Conservation (phyloP, 2,797 vertebrate genomes). For the Galaxias olidus region DNA sequence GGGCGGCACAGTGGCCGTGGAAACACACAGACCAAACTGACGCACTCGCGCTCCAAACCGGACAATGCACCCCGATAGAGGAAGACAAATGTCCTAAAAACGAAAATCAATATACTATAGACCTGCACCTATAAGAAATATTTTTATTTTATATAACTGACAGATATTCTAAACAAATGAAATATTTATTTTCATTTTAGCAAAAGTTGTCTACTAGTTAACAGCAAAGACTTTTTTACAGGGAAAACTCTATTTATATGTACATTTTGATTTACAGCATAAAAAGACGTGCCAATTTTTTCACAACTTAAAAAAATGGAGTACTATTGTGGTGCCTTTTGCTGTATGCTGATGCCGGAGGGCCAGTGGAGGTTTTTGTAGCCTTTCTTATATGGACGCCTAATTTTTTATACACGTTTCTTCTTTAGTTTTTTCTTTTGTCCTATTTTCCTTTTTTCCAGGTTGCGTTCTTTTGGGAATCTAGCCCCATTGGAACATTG, state of each 20-base stretch:
- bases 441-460: constrained; percentile 66
- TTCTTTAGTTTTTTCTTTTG: constrained; percentile 70
- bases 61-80: constrained; percentile 88
- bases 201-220: constrained; percentile 99
- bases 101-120: constrained; percentile 81
- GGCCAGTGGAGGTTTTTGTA: constrained; percentile 93
- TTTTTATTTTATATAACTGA: constrained; percentile 99
- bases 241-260: constrained; percentile 99
- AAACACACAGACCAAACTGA: constrained; percentile 84
- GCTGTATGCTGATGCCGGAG: constrained; percentile 94
- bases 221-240: constrained; percentile 99
- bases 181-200: constrained; percentile 99
- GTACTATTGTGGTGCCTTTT: constrained; percentile 99
- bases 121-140: constrained; percentile 91
- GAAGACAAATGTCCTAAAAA: constrained; percentile 47
- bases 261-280: constrained; percentile 99
- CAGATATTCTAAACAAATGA: constrained; percentile 98
- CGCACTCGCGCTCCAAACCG: constrained; percentile 82
- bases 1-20: constrained; percentile 81
- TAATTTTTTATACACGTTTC: constrained; percentile 83
- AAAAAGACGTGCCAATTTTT: constrained; percentile 97
- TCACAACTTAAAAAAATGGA: constrained; percentile 97
- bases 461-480: constrained; percentile 71
- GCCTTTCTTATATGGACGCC: constrained; percentile 89
- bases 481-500: constrained; percentile 74